Conservation (phyloP, 1,140 invertebrate species). For the Plutomurus gul region DNA sequence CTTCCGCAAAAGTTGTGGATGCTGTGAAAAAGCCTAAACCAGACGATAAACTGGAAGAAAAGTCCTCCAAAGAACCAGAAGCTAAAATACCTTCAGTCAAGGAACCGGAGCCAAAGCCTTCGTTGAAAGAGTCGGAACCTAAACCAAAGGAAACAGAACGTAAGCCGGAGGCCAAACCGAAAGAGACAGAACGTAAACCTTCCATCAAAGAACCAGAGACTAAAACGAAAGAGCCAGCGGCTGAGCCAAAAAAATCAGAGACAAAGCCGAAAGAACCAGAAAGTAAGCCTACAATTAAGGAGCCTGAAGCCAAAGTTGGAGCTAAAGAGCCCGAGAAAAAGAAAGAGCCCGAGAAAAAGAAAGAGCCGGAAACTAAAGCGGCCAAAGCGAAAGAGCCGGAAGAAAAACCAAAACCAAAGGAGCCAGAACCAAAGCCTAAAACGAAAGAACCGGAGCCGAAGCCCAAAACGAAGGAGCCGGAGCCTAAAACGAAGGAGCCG, state of each 20-base stretch:
- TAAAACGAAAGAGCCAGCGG: background rate
- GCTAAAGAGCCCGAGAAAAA: background rate
- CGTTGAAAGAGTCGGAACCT: background rate
- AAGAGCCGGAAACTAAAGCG: background rate
- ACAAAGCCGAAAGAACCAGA: slow-evolving; percentile 49
- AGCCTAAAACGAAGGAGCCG: slow-evolving; percentile 59
- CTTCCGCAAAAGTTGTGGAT: slow-evolving; percentile 10
- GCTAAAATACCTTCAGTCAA: slow-evolving; percentile 55
- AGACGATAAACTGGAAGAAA: slow-evolving; percentile 55
- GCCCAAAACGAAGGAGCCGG: slow-evolving; percentile 53
- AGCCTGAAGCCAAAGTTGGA: slow-evolving; percentile 18
- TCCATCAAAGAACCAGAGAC: background rate
- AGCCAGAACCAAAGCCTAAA: background rate
- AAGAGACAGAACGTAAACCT: background rate
- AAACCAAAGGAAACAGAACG: background rate
- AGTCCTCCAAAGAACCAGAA: slow-evolving; percentile 60
- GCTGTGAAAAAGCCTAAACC: slow-evolving; percentile 35
- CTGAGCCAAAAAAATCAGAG: slow-evolving; percentile 52
- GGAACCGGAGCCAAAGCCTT: slow-evolving; percentile 54
- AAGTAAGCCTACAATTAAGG: slow-evolving; percentile 39
- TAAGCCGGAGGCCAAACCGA: background rate
- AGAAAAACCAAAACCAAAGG: background rate
- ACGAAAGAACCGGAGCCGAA: slow-evolving; percentile 60
- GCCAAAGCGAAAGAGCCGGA: background rate
- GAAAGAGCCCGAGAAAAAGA: background rate